phyloP scores from a whole-genome alignment of 2,888 invertebrate species.

The Calliopum simillimum region DNA sequence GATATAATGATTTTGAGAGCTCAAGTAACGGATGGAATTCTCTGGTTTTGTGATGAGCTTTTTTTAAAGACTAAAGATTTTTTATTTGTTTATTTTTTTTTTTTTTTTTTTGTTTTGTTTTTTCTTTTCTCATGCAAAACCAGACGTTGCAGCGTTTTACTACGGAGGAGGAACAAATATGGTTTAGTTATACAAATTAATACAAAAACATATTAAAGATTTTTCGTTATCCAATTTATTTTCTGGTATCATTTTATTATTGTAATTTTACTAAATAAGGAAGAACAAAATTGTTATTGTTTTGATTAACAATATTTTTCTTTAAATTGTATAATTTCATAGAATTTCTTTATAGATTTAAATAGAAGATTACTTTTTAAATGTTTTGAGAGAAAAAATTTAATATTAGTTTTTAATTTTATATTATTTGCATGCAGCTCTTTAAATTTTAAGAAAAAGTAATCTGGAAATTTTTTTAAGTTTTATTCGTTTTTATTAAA shows the following conservation, averaged over 20 bases:
- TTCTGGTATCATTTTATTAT: constrained; percentile 28
- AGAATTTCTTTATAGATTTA: background rate
- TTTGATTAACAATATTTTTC: background rate
- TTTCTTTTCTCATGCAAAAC: too few species aligned
- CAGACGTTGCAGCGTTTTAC: too few species aligned
- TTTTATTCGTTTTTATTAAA: constrained; percentile 8
- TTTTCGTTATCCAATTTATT: constrained; percentile 1
- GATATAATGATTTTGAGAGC: too few species aligned
- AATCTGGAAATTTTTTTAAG: too few species aligned
- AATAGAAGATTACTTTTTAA: constrained; percentile 1
- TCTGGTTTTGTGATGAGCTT: too few species aligned
- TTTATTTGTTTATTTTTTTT: too few species aligned
- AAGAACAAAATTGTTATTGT: constrained; percentile 24
- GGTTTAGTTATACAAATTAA: too few species aligned
- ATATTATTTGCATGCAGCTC: background rate
- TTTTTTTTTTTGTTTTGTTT: too few species aligned
- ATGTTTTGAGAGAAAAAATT: constrained; percentile 14
- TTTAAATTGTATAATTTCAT: constrained; percentile 7
- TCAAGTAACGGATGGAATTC: too few species aligned
- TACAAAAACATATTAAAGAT: background rate
- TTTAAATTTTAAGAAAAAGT: background rate
- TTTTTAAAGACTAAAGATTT: too few species aligned
- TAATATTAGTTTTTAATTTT: background rate
- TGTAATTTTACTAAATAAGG: constrained; percentile 24
- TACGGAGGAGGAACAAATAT: too few species aligned